phyloP scores from a whole-genome alignment of 2,797 vertebrate genomes.

The Spinibarbus caldwelli region DNA sequence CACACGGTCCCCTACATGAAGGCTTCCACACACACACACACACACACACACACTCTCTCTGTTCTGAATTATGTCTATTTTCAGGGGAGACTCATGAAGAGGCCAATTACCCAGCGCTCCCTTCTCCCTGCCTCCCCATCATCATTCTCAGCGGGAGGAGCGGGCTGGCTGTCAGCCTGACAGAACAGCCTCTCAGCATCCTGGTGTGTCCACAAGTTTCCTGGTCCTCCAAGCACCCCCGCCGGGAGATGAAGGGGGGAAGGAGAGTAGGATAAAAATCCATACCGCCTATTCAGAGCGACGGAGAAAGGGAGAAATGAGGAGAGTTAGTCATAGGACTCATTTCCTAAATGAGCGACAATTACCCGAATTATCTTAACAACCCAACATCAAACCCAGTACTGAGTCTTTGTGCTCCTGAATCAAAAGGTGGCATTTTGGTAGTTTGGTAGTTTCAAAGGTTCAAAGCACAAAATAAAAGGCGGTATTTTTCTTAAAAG shows the following conservation, averaged over 20 bases:
- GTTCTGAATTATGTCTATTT: conserved; percentile 61
- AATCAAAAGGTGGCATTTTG: conserved; percentile 49
- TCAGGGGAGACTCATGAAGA: conserved; percentile 59
- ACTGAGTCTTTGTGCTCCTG: conserved; percentile 49
- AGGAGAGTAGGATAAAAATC: conserved; percentile 37
- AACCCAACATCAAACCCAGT: conserved; percentile 57
- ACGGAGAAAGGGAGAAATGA: conserved; percentile 46
- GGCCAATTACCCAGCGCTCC: conserved; percentile 59
- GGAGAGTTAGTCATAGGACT: conserved; percentile 49
- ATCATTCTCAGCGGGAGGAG: conserved; percentile 54
- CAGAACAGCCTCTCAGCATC: conserved; percentile 53
- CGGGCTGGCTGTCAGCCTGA: conserved; percentile 49
- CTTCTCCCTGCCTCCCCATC: conserved; percentile 56
- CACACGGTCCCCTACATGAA: conserved; percentile 30
- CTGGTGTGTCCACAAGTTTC: conserved; percentile 48
- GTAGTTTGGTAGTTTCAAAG: conserved; percentile 42
- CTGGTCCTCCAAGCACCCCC: conserved; percentile 48
- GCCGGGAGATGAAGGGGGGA: conserved; percentile 40
- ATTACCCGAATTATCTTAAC: conserved; percentile 69
- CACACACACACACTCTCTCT: background rate
- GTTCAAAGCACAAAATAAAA: conserved; percentile 51
- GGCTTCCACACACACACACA: conserved; percentile 14
- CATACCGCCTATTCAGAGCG: conserved; percentile 30
- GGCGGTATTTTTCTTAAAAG: conserved; percentile 19
- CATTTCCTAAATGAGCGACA: conserved; percentile 62